Base-by-base conservation (phyloP, 2,888 invertebrate genomes). In the Scelioninae gen. 1 region DNA sequence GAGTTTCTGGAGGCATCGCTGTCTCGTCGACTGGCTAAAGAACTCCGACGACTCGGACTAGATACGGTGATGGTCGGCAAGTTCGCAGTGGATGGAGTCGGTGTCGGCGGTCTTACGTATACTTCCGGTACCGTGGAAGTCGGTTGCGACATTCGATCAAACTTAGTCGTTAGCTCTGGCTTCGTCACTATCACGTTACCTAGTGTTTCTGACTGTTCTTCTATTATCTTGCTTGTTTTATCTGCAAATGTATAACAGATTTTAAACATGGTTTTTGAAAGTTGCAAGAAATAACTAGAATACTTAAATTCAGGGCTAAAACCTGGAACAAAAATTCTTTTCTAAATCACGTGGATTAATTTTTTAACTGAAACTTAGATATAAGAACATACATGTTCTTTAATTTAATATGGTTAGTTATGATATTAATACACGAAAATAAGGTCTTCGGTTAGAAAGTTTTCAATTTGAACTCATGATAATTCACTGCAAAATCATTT, bases 41-140 rank as follows among this genome's bases (percentile, higher is more conserved):
- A 92, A 53, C 90, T 91, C 51, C 91, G 85, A 7, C 92, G 88
- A 69, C 91, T 91, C 5, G 92, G 91, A 66, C 91, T 90, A 0
- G 92, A 91, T 4, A 92, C 91, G 1, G 89, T 92, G 79, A 92
- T 92, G 56, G 90, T 90, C 29, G 92, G 92, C 38, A 92, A 82
- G 84, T 89, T 91, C 1, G 85, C 88, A 0, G 87, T 82, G 40
- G 91, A 90, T 0, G 92, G 91, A 0, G 92, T 92, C 7, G 92
- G 92, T 4, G 92, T 92, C 0, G 92, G 92, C 43, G 92, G 92
- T 53, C 92, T 86, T 9, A 92, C 91, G 63, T 92, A 91, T 3
- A 92, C 92, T 82, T 92, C 91, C n/a, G 92, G 92, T 40, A 92
- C 92, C 5, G 91, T 90, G 7, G 91, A 89, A 5, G 84, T 87